These are phyloP conservation scores for Megaptera novaeangliae DNA, from an alignment of 2,113 vertebrate species.

Conservation along the genomic window DNA sequence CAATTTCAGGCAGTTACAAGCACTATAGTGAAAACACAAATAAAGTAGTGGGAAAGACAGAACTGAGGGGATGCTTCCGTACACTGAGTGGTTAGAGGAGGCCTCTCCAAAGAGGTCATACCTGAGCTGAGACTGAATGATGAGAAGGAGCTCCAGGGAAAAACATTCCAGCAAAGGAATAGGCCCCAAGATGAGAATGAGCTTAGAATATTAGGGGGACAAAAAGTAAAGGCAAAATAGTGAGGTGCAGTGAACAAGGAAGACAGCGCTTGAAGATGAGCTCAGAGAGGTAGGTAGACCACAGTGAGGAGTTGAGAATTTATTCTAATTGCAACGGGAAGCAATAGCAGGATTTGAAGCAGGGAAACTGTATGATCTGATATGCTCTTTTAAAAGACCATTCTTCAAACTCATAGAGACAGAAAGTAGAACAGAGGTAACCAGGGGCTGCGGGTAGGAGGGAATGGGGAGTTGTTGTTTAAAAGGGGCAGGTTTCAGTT, in stretches of 20 bases:
- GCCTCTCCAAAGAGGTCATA: neutral
- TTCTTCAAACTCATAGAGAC: neutral
- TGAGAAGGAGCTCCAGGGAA: neutral
- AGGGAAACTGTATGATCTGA: neutral
- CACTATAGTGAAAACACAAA: neutral
- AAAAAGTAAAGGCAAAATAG: neutral
- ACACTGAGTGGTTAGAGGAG: neutral
- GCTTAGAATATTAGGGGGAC: neutral
- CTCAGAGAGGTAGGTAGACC: neutral
- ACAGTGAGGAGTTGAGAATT: neutral
- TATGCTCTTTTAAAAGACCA: neutral
- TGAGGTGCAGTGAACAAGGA: neutral
- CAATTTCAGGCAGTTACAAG: neutral
- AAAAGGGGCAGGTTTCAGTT: neutral
- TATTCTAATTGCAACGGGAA: neutral
- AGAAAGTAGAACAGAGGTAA: neutral
- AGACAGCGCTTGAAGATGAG: neutral
- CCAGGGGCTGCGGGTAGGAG: neutral
- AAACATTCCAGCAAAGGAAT: neutral
- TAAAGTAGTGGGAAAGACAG: neutral
- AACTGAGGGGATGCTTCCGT: neutral
- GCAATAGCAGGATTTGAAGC: neutral
- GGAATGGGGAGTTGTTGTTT: neutral
- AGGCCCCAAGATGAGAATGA: neutral
- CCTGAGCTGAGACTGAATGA: neutral